Evolutionary conservation across 2,113 vertebrate genomes (phyloP).

Genomic region (Promerops cafer): DNA sequence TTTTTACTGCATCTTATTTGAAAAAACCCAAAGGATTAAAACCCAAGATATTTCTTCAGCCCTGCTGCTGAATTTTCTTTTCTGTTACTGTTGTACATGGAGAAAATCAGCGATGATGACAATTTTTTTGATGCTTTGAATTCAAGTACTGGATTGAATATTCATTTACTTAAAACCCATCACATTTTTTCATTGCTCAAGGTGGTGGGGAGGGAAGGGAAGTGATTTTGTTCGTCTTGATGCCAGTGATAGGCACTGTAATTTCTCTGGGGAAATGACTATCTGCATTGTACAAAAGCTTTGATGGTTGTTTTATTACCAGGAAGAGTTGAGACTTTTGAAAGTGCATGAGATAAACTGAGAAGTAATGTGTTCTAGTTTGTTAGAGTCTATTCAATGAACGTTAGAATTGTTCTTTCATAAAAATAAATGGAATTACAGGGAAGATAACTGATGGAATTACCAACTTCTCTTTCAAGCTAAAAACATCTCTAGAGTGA

Average conservation of each 20-base stretch:
- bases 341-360: not conserved
- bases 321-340: not conserved
- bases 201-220: not conserved
- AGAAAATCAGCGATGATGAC: not conserved
- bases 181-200: not conserved
- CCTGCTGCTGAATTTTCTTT: not conserved
- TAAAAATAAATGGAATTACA: not conserved
- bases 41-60: not conserved
- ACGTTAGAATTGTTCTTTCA: not conserved
- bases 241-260: not conserved
- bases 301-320: not conserved
- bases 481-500: not conserved
- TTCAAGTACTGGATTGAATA: not conserved
- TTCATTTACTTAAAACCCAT: not conserved
- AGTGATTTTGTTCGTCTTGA: not conserved
- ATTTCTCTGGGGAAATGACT: not conserved
- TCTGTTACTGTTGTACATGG: not conserved
- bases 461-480: not conserved
- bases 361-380: not conserved
- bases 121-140: not conserved
- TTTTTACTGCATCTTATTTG: not conserved
- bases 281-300: not conserved
- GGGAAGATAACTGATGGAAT: not conserved
- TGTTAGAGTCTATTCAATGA: not conserved
- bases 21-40: not conserved